Evolutionary conservation across 1,140 invertebrate species (phyloP), one percentile per base, ranked within the genome.

Genomic region (Holotrichia oblita): DNA sequence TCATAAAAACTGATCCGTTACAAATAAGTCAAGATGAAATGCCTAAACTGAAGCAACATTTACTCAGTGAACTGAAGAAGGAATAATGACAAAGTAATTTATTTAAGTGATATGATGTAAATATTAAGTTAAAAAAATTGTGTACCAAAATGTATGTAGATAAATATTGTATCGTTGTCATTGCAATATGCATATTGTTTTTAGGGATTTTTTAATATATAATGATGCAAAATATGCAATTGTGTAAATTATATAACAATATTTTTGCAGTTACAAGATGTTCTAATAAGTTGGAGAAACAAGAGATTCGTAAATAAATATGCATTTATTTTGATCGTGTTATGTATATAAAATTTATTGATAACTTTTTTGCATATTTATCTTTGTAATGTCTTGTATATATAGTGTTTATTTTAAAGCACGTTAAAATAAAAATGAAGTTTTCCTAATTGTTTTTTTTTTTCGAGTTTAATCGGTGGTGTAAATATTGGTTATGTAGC

Each of bases 1-100:
- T n/a, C 4, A 22, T 74, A 40, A 40, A 22, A 10, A 0, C n/a
- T 1, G 41, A 40, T 42, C 73, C 40, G 10, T 40, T 74, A 44
- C 73, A 74, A 74, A 74, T 69, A 24, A 69, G 8, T 7, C 61
- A 69, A 22, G 61, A 69, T 14, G 61, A 55, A 3, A n/a, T 55
- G 48, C 48, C 48, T 55, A 17, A 55, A 55, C 48, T 55, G 14
- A 55, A 55, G 22, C 20, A 34, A 69, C 10, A 69, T 17, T 48
- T 10, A 8, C 44, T 14, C 10, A 48, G 44, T 34, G 44, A 48
- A 48, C 44, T 48, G 44, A 48, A 48, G n/a, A 10, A 14, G 44
- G 44, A 48, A 48, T 48, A 48, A 8, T 17, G 1, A 34, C 27
- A 34, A 34, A 34, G 27, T 34, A 34, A 34, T 34, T 34, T 34